Percentiles rank a stretch among this genome's conserved stretches.
Evolutionary conservation across 92 coral and sea anemone genomes (phyloP).

Genomic region (Phenganax stokvisi): DNA sequence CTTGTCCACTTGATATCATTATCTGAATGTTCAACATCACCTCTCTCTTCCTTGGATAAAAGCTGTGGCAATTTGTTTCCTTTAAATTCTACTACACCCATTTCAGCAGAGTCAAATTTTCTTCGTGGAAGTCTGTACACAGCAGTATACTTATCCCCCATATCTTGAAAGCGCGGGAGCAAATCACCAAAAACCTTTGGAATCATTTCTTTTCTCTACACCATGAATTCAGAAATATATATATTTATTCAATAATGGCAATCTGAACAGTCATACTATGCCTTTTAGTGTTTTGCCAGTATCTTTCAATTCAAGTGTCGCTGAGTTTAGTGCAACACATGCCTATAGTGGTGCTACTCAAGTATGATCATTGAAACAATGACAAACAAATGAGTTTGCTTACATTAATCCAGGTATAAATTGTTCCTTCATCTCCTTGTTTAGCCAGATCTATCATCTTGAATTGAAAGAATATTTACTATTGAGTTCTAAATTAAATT

Average conservation of each 20-base stretch:
- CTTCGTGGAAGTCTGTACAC: constrained; percentile 94
- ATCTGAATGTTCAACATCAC: constrained; percentile 52
- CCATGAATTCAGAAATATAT: not conserved
- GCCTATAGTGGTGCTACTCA: not conserved
- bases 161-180: constrained; percentile 64
- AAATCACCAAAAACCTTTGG: constrained; percentile 94
- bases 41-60: constrained; percentile 64
- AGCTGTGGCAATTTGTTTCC: constrained; percentile 80
- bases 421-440: constrained; percentile 88
- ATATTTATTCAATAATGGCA: not conserved
- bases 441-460: constrained; percentile 98
- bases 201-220: constrained; percentile 79
- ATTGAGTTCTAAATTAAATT: not conserved
- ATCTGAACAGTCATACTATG: not conserved
- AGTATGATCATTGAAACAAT: not conserved
- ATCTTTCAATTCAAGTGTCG: not conserved
- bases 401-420: constrained; percentile 93
- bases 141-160: constrained; percentile 63
- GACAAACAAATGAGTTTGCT: constrained; percentile 23
- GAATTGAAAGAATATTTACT: not conserved
- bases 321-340: not conserved
- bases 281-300: not conserved
- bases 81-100: constrained; percentile 89
- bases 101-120: constrained; percentile 79
- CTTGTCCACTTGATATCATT: constrained; percentile 36